Conservation (phyloP, 2,888 invertebrate species). For the Dicycla oo region DNA sequence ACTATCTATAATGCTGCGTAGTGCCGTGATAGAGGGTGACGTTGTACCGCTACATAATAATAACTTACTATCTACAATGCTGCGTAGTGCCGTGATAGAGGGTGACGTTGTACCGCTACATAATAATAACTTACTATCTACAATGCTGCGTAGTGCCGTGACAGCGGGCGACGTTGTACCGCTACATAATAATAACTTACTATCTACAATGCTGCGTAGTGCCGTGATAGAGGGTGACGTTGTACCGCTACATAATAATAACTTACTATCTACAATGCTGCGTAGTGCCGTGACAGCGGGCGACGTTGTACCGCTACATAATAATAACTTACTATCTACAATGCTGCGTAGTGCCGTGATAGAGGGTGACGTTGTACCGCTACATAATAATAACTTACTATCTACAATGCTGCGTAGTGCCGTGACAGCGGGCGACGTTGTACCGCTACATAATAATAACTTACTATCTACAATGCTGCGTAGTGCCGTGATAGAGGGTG, state of each 20-base stretch:
- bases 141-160: constrained; percentile 88
- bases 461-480: constrained; percentile 90
- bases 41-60: no score
- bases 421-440: constrained; percentile 90
- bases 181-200: constrained; percentile 89
- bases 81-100: constrained; percentile 88
- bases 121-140: constrained; percentile 89
- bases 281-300: constrained; percentile 90
- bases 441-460: no score
- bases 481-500: constrained; percentile 91
- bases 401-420: constrained; percentile 90
- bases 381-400: constrained; percentile 89
- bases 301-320: no score
- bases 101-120: no score
- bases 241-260: no score
- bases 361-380: constrained; percentile 91
- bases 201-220: constrained; percentile 89
- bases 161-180: constrained; percentile 92
- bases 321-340: constrained; percentile 89
- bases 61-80: constrained; percentile 90
- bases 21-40: constrained; percentile 90
- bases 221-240: constrained; percentile 91
- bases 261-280: constrained; percentile 90
- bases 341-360: constrained; percentile 89
- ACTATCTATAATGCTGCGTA: constrained; percentile 91